These are phyloP conservation scores for Maniola hyperantus DNA, from an alignment of 2,888 invertebrate species.

Conservation along the genomic window DNA sequence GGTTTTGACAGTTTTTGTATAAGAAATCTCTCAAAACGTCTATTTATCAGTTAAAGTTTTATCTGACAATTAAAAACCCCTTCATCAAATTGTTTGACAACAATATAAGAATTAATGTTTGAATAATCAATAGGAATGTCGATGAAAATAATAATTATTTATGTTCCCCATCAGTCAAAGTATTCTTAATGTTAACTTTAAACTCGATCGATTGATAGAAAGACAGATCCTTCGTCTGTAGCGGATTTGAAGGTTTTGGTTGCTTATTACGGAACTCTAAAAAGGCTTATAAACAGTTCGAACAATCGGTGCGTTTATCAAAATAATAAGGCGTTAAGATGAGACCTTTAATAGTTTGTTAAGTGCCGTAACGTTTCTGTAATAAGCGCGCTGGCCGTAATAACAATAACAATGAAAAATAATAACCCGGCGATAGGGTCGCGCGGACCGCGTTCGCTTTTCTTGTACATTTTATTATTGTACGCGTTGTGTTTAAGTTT, in stretches of 20 bases:
- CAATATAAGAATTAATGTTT: too few species aligned
- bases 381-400: conserved; percentile 61
- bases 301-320: conserved; percentile 64
- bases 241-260: not conserved
- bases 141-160: too few species aligned
- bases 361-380: conserved; percentile 68
- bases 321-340: conserved; percentile 67
- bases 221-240: too few species aligned
- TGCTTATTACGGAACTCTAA: conserved; percentile 9
- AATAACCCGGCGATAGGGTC: conserved; percentile 58
- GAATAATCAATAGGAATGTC: too few species aligned
- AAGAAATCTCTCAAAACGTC: too few species aligned
- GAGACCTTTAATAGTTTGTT: conserved; percentile 77
- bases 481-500: conserved; percentile 20
- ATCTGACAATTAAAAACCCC: too few species aligned
- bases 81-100: too few species aligned
- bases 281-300: conserved; percentile 42
- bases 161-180: too few species aligned
- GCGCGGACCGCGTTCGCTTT: conserved; percentile 36
- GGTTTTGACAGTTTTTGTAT: too few species aligned
- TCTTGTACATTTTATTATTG: conserved; percentile 40
- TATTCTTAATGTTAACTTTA: too few species aligned
- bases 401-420: conserved; percentile 72
- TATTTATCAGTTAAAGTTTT: too few species aligned
- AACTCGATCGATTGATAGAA: too few species aligned